phyloP scores from a whole-genome alignment of 35 echinoderm and acorn worm species.

The Nesometra sesokonis region DNA sequence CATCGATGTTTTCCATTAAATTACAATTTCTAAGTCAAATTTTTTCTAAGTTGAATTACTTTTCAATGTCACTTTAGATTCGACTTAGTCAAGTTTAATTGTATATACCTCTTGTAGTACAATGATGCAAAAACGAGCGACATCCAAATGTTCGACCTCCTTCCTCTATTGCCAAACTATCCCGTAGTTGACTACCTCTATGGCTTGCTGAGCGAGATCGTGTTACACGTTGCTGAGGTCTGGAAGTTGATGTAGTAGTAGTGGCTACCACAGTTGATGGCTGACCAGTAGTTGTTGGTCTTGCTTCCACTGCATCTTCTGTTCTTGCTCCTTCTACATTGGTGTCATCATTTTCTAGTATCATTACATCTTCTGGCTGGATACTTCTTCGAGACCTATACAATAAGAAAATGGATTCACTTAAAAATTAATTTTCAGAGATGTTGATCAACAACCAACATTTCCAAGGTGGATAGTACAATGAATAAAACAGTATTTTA shows the following conservation, averaged over 20 bases:
- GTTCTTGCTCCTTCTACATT: neutral
- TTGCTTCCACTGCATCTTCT: neutral
- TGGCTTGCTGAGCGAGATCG: neutral
- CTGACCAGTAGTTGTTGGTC: neutral
- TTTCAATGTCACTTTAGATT: too few species aligned
- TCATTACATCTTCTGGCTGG: neutral
- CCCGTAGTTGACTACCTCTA: neutral
- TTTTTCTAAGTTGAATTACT: too few species aligned
- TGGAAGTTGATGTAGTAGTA: neutral
- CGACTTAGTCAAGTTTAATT: too few species aligned
- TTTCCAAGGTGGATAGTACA: too few species aligned
- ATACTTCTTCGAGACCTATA: neutral
- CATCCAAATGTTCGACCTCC: neutral
- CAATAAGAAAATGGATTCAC: neutral
- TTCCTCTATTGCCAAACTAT: neutral
- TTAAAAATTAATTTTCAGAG: too few species aligned
- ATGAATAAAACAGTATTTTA: too few species aligned
- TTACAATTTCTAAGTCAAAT: too few species aligned
- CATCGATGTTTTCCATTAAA: too few species aligned
- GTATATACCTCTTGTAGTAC: neutral
- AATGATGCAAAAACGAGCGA: neutral
- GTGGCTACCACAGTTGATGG: neutral
- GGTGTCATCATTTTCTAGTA: neutral
- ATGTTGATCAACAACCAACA: too few species aligned
- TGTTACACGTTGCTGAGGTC: neutral